phyloP scores from a whole-genome alignment of 2,113 vertebrate species.

The Gadus chalcogrammus region DNA sequence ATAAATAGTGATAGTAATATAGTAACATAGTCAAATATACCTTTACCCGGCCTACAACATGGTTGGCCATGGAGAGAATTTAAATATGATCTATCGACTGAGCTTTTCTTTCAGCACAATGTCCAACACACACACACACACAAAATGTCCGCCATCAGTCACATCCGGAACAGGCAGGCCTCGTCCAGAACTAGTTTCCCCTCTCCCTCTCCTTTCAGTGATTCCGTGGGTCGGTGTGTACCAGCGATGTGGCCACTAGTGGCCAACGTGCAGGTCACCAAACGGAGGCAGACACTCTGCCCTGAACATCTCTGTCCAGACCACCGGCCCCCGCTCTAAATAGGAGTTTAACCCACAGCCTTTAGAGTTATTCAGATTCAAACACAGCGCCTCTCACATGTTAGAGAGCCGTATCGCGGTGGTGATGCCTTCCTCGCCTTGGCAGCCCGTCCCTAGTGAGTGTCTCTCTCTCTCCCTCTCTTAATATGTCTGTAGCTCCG shows the following conservation, averaged over 20 bases:
- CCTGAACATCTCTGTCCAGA: constrained; percentile 41
- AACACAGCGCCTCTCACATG: constrained; percentile 62
- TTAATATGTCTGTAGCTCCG: constrained; percentile 74
- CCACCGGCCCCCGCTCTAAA: constrained; percentile 54
- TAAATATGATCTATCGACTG: too few species aligned
- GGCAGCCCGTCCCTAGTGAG: constrained; percentile 63
- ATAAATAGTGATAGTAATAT: too few species aligned
- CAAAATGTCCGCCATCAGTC: too few species aligned
- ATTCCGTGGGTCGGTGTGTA: too few species aligned
- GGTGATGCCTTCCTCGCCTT: constrained; percentile 41
- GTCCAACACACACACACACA: too few species aligned
- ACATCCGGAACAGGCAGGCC: background rate
- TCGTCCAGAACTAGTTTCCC: background rate
- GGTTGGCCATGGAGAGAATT: too few species aligned
- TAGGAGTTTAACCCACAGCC: constrained; percentile 60
- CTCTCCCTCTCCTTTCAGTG: too few species aligned
- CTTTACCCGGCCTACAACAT: too few species aligned
- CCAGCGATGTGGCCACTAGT: too few species aligned
- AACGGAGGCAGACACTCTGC: constrained; percentile 51
- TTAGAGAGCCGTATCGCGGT: constrained; percentile 55
- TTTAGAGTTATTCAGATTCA: constrained; percentile 63
- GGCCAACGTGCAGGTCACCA: too few species aligned
- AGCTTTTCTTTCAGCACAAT: too few species aligned
- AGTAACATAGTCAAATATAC: too few species aligned
- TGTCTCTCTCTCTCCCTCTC: constrained; percentile 49